Base-by-base conservation (phyloP, 2,888 invertebrate species). In the Lepidonotus clava region DNA sequence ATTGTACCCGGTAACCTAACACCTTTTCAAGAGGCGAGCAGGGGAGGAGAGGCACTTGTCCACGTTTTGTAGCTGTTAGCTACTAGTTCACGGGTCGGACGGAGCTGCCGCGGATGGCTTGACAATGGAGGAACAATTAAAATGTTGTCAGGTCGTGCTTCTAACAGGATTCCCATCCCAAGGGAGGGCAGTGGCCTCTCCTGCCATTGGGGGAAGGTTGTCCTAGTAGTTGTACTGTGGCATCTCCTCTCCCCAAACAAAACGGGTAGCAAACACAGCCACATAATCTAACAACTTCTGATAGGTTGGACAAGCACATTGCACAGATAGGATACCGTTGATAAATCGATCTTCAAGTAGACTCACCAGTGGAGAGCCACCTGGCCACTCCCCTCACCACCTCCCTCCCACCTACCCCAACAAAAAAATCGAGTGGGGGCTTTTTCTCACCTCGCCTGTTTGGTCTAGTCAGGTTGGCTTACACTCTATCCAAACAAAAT, bases 1-100 rank as follows among this genome's bases (percentile, higher is more conserved):
- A 80, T 80, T 80, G 41, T 46, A 80, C 41, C 51, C 46, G 46
- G 80, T 46, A 80, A 80, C 80, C 80, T 80, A 80, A 80, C 80
- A 80, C 80, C 80, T 80, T 80, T 80, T 80, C 46, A 80, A 28
- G 41, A 38, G 38, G 14, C 34, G 38, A n/a, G 6, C 6, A 11
- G 61, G 14, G 71, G 36, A 36, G 36, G 14, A 38, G 36, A 8
- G 32, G 24, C 80, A 80, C 80, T 80, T 80, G 80, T 18, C 51
- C 80, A 80, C 80, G 80, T 80, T 80, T 80, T 80, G 80, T 80
- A 80, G 80, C 80, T 80, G 41, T 46, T 80, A 8, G 2, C 8
- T 28, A 18, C 80, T 80, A 24, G 40, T 11, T 24, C 24, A 36
- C 36, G 76, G 38, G 76, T 18, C 36, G 18, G 67, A 1, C 4